Evolutionary conservation across 2,888 invertebrate genomes (phyloP).

Genomic region (Drosophila neonasuta): DNA sequence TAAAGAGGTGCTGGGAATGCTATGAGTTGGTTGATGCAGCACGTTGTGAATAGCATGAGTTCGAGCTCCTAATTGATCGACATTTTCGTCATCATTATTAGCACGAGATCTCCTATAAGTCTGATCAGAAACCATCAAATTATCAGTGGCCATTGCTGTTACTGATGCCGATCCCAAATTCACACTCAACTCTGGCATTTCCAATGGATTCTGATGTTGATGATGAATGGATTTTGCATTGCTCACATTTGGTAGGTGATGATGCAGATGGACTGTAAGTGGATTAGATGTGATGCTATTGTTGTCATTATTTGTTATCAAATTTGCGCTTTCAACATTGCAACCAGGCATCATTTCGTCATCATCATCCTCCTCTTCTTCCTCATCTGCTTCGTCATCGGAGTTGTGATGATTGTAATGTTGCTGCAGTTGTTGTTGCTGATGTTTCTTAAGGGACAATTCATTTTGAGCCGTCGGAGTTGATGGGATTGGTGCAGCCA

Average conservation of each 20-base stretch:
- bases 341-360: slow-evolving; percentile 76
- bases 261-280: slow-evolving; percentile 11
- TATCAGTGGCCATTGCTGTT: slow-evolving; percentile 83
- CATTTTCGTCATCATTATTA: slow-evolving; percentile 84
- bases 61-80: not conserved
- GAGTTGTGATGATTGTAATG: slow-evolving; percentile 74
- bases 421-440: slow-evolving; percentile 41
- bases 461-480: slow-evolving; percentile 33
- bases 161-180: slow-evolving; percentile 10
- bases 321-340: slow-evolving; percentile 79
- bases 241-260: slow-evolving; percentile 22
- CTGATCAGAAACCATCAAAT: slow-evolving; percentile 95
- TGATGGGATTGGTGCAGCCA: not conserved
- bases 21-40: slow-evolving; percentile 50
- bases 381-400: slow-evolving; percentile 48
- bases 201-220: slow-evolving; percentile 69
- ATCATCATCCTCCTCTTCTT: slow-evolving; percentile 58
- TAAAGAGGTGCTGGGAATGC: slow-evolving; percentile 30
- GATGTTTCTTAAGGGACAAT: slow-evolving; percentile 44
- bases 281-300: slow-evolving; percentile 33
- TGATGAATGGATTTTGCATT: slow-evolving; percentile 26
- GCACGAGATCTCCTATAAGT: slow-evolving; percentile 93
- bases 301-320: slow-evolving; percentile 72
- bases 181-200: slow-evolving; percentile 25
- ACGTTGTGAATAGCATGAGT: slow-evolving; percentile 47